Conservation (phyloP, 2,113 vertebrate species). For the Catharus fuscescens region DNA sequence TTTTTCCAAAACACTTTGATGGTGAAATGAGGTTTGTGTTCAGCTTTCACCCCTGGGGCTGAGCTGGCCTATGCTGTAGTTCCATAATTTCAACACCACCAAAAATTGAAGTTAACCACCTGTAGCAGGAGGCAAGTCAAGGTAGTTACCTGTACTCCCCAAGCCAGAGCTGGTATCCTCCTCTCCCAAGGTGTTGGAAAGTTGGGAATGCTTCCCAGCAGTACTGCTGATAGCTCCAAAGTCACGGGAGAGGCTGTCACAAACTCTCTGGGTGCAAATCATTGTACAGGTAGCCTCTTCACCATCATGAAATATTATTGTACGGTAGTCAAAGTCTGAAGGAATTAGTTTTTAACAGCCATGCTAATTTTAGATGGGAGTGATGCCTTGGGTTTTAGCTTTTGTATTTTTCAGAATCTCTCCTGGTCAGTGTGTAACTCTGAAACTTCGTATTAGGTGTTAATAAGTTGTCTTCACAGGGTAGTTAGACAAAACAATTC, state of each 20-base stretch:
- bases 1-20: background rate
- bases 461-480: no score
- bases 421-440: no score
- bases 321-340: background rate
- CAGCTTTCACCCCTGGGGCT: background rate
- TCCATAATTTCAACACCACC: background rate
- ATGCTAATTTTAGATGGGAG: conserved; percentile 8
- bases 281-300: fast-evolving
- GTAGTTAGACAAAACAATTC: no score
- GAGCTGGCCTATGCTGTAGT: background rate
- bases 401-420: no score
- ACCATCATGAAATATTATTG: background rate
- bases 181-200: background rate
- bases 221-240: background rate
- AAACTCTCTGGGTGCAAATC: fast-evolving
- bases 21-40: background rate
- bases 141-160: background rate
- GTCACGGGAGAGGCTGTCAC: background rate
- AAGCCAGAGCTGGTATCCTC: background rate
- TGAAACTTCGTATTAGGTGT: no score
- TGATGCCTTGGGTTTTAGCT: no score
- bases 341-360: background rate
- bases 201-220: background rate
- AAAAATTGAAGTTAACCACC: background rate
- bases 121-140: background rate